These are phyloP conservation scores for Pomatostomus ruficeps DNA, from an alignment of 2,113 vertebrate genomes.

Conservation along the genomic window DNA sequence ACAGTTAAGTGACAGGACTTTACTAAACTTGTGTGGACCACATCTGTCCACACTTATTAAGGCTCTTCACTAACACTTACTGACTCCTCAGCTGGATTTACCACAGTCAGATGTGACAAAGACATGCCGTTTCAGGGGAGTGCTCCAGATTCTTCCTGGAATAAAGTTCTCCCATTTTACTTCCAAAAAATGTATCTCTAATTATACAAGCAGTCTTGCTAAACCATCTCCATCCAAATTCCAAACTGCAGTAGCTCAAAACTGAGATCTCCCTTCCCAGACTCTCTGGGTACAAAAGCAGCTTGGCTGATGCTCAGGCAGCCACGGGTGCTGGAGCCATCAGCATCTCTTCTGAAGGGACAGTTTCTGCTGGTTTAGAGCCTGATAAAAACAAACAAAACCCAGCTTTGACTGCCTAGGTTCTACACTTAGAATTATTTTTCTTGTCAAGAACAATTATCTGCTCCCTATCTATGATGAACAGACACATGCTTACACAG, in stretches of 20 bases:
- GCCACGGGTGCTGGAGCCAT: neutral
- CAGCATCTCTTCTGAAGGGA: neutral
- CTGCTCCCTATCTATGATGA: neutral
- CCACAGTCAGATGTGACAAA: neutral
- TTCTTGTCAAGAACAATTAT: neutral
- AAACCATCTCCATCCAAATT: neutral
- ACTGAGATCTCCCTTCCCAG: neutral
- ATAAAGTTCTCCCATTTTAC: neutral
- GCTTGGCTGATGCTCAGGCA: slow-evolving; percentile 9
- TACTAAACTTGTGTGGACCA: neutral
- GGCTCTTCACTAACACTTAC: neutral
- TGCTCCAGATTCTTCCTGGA: neutral
- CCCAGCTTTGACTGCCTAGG: neutral
- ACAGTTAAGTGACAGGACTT: neutral
- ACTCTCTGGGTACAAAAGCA: neutral
- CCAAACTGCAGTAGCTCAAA: neutral
- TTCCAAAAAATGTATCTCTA: neutral
- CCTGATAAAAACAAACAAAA: neutral
- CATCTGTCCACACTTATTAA: neutral
- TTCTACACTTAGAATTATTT: neutral
- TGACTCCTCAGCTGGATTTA: neutral
- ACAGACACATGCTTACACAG: neutral
- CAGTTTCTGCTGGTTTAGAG: neutral
- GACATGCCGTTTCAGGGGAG: neutral
- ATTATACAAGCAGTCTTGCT: neutral